Evolutionary conservation across 2,797 vertebrate species (phyloP).

Genomic region (Triplophysa yarkandensis): DNA sequence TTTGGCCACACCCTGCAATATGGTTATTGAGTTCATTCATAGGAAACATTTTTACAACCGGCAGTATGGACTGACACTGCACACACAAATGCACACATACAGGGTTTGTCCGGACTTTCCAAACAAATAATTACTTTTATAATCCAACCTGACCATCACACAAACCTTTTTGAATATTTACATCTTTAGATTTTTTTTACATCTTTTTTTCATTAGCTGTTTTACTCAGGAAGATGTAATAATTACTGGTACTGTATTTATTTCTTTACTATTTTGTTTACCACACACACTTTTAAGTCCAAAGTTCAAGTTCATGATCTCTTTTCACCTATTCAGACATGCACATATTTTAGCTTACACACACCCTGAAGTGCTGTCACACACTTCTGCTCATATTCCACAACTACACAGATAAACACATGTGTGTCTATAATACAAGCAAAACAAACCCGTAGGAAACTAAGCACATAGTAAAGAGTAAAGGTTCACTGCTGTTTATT

Average conservation of each 20-base stretch:
- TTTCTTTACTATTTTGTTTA: no score
- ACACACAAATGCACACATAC: background rate
- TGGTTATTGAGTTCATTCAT: background rate
- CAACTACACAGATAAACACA: background rate
- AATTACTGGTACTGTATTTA: no score
- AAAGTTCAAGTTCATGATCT: constrained; percentile 63
- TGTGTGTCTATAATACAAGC: no score
- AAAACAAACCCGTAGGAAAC: background rate
- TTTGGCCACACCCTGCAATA: constrained; percentile 61
- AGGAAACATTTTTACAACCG: constrained; percentile 58
- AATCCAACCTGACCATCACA: background rate
- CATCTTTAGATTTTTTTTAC: no score
- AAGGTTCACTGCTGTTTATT: background rate
- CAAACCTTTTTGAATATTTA: background rate
- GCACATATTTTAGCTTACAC: background rate
- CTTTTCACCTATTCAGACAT: background rate
- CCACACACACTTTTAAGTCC: constrained; percentile 6
- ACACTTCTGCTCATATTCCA: background rate
- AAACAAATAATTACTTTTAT: background rate
- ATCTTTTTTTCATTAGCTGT: no score
- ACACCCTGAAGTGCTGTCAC: background rate
- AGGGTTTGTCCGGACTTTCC: constrained; percentile 34
- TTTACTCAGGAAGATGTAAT: no score
- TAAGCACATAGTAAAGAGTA: background rate
- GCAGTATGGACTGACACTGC: constrained; percentile 60